Evolutionary conservation across 2,888 invertebrate genomes (phyloP), one percentile per base, ranked within the genome.

Genomic region (Apotomis betuletana): DNA sequence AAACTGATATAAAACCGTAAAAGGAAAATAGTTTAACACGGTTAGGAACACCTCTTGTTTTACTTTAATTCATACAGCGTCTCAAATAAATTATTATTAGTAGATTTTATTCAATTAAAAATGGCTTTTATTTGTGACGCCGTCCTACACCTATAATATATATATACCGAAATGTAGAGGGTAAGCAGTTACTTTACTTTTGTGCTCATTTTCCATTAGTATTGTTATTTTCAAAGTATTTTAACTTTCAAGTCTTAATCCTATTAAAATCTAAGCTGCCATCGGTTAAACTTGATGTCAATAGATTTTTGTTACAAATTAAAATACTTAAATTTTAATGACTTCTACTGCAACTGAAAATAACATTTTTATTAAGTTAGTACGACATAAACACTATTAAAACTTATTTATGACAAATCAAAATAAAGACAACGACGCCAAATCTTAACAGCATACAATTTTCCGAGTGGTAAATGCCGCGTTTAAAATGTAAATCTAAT

Each of bases 161-260:
- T 13, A 38, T 61, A 5, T 41, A 46, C 36, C 65, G n/a, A 54
- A 57, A 65, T 57, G 65, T 55, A 57, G 15, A 46, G 27, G 55
- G 58, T 36, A 67, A 67, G 67, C 70, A 46, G 46, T 55, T 65
- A 63, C 57, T 67, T 46, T 55, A 61, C 15, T 71, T 71, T 71
- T 71, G 71, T 71, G 71, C 71, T 62, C 67, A 51, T 51, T 71
- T 71, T 71, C 71, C 71, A 67, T 61, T 57, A 71, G 71, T 70
- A 67, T 61, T 67, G 61, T 57, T 51, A 61, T 61, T 36, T 67
- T 67, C 49, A 67, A 67, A 2, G 49, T 62, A 49, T 57, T 52
- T 15, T 10, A 49, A 67, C 41, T 41, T 71, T 62, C n/a, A 10
- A 67, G 62, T 71, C 67, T 71, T 67, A 62, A 38, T 62, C 44